phyloP scores from a whole-genome alignment of 1,140 invertebrate species.

The Ostrea edulis region DNA sequence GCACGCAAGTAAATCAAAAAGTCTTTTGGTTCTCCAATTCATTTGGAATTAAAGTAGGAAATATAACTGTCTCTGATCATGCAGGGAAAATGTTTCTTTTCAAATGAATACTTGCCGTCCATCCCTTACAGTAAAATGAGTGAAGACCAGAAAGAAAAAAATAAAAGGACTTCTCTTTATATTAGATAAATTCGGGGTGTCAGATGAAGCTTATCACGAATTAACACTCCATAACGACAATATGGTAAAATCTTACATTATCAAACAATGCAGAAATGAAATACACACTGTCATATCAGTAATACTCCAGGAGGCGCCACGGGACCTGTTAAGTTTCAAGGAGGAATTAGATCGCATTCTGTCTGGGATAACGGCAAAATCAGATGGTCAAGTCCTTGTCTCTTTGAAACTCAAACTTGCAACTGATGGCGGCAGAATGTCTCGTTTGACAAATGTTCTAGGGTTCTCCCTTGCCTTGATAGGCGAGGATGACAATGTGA shows the following conservation, averaged over 20 bases:
- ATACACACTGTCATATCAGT: slow-evolving; percentile 27
- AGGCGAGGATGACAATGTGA: slow-evolving; percentile 40
- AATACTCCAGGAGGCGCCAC: slow-evolving; percentile 24
- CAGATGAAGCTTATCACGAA: slow-evolving; percentile 3
- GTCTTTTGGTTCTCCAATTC: background rate
- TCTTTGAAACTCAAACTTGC: slow-evolving; percentile 36
- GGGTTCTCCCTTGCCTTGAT: slow-evolving; percentile 38
- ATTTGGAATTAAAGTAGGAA: background rate
- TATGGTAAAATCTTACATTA: background rate
- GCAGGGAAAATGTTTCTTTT: background rate
- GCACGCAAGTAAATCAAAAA: background rate
- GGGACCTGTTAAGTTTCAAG: slow-evolving; percentile 28
- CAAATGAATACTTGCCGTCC: background rate
- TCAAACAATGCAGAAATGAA: slow-evolving; percentile 2
- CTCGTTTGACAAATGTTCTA: slow-evolving; percentile 45
- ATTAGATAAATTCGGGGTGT: background rate
- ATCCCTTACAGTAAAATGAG: background rate
- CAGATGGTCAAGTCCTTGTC: background rate
- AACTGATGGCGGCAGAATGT: slow-evolving; percentile 48
- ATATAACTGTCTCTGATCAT: background rate
- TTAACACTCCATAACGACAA: background rate
- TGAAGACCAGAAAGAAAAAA: background rate
- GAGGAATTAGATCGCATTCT: slow-evolving; percentile 29
- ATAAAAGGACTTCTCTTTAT: background rate
- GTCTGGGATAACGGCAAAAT: background rate